Percentiles rank a stretch among this genome's conserved stretches.
These are phyloP conservation scores for Eilema sororculum DNA, from an alignment of 2,888 invertebrate species.

Conservation along the genomic window DNA sequence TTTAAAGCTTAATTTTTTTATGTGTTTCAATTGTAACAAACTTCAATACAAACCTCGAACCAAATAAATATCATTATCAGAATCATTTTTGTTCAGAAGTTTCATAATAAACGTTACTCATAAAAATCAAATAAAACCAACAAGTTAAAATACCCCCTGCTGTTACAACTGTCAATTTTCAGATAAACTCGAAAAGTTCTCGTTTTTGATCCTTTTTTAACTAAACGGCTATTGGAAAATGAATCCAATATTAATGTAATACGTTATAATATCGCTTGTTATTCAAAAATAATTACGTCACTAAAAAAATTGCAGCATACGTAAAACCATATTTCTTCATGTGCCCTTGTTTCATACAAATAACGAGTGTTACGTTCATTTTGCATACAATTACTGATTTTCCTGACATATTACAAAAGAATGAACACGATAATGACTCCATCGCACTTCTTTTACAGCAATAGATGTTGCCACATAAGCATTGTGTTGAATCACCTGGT, in stretches of 20 bases:
- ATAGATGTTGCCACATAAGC: not conserved
- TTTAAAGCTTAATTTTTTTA: no score
- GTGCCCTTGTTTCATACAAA: conserved; percentile 20
- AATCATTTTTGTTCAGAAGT: not conserved
- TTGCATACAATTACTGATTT: conserved; percentile 10
- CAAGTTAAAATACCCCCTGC: conserved; percentile 42
- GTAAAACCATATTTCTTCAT: conserved; percentile 32
- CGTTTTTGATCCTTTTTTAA: conserved; percentile 58
- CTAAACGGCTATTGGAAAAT: conserved; percentile 56
- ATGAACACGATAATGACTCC: not conserved
- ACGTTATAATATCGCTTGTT: conserved; percentile 58
- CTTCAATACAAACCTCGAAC: not conserved
- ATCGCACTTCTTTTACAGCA: not conserved
- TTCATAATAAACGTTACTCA: not conserved
- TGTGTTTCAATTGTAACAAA: no score
- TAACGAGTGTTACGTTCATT: conserved; percentile 24
- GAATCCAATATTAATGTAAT: conserved; percentile 50
- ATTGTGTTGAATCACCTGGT: not conserved
- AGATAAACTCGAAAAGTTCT: conserved; percentile 50
- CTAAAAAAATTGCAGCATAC: conserved; percentile 35
- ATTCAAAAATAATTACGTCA: conserved; percentile 35
- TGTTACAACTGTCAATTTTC: conserved; percentile 54
- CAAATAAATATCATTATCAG: not conserved
- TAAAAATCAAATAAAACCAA: not conserved
- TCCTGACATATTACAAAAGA: conserved; percentile 9